Conservation (phyloP, 2,113 vertebrate genomes). For the Xyliphius kryptos region DNA sequence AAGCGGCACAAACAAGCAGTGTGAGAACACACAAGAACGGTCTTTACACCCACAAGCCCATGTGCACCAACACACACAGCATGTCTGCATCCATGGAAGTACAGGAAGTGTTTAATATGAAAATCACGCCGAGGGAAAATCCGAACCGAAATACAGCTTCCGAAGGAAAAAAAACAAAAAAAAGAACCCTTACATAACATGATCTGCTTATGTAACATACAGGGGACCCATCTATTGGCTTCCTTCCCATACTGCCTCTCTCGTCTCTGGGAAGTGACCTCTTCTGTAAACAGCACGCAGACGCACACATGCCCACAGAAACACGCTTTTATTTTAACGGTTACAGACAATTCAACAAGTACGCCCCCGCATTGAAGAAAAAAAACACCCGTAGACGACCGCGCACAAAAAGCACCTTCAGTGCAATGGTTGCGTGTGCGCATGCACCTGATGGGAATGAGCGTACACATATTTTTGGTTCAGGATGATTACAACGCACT, state of each 20-base stretch:
- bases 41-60: too few relatives aligned
- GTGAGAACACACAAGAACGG: too few relatives aligned
- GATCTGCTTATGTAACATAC: conserved; percentile 61
- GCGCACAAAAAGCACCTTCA: background rate
- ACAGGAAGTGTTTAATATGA: conserved; percentile 7
- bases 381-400: background rate
- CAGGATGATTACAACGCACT: conserved; percentile 9
- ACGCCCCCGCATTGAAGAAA: too few relatives aligned
- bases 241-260: background rate
- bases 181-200: conserved; percentile 53
- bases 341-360: too few relatives aligned
- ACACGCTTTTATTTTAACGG: too few relatives aligned
- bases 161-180: conserved; percentile 38
- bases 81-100: too few relatives aligned
- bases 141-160: conserved; percentile 28
- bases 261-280: conserved; percentile 24
- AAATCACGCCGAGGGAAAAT: conserved; percentile 22
- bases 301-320: conserved; percentile 2
- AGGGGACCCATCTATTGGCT: conserved; percentile 29
- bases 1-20: too few relatives aligned
- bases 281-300: conserved; percentile 25
- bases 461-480: background rate
- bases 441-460: background rate
- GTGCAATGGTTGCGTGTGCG: too few relatives aligned
- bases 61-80: too few relatives aligned